These are phyloP conservation scores for Epizoanthus illoricatus DNA, from an alignment of 92 coral and sea anemone genomes.

Conservation along the genomic window DNA sequence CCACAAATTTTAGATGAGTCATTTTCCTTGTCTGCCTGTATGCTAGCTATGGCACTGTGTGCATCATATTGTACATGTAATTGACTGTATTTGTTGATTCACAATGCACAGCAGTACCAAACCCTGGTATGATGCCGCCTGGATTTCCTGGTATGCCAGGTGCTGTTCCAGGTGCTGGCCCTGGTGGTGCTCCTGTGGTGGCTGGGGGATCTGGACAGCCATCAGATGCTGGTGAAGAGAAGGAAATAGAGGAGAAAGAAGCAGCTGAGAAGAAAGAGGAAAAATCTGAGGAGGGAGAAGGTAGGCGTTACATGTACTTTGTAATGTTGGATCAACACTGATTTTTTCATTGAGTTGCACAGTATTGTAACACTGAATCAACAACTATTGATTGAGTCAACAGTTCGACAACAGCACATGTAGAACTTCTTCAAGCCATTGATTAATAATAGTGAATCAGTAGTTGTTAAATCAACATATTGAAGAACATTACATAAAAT, in stretches of 20 bases:
- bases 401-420: too few relatives aligned
- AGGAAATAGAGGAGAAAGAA: conserved; percentile 29
- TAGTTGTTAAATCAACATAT: too few relatives aligned
- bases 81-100: background rate
- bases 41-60: too few relatives aligned
- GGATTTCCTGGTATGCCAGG: conserved; percentile 39
- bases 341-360: too few relatives aligned
- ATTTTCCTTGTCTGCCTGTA: too few relatives aligned
- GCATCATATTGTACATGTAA: too few relatives aligned
- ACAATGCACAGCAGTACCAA: conserved; percentile 16
- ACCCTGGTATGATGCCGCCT: conserved; percentile 40
- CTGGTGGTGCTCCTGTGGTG: background rate
- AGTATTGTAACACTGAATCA: too few relatives aligned
- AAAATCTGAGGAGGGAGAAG: conserved; percentile 15
- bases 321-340: background rate
- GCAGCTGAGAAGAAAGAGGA: conserved; percentile 18
- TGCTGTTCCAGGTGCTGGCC: background rate
- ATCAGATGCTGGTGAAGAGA: conserved; percentile 2
- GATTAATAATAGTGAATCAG: too few relatives aligned
- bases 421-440: too few relatives aligned
- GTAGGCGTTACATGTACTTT: background rate
- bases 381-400: too few relatives aligned
- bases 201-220: background rate
- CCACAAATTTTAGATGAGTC: too few relatives aligned
- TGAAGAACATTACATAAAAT: too few relatives aligned